Evolutionary conservation across 2,888 invertebrate genomes (phyloP).

Genomic region (Tiliacea aurago): DNA sequence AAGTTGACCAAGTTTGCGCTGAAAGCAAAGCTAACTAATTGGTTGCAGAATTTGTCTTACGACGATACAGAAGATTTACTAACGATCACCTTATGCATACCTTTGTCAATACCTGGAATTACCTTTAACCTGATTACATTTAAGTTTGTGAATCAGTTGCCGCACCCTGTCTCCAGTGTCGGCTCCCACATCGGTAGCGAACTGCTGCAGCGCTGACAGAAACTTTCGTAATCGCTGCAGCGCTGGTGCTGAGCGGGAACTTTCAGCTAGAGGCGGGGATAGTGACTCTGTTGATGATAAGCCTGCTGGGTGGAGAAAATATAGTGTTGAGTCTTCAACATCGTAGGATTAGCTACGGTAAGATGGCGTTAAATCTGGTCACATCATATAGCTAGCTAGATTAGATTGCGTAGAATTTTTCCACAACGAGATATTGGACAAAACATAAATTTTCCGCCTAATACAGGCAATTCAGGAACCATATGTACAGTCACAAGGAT

Average conservation of each 20-base stretch:
- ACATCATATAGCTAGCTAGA: not conserved
- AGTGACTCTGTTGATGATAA: conserved; percentile 86
- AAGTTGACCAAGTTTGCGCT: too few relatives aligned
- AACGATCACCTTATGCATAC: too few relatives aligned
- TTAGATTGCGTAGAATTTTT: too few relatives aligned
- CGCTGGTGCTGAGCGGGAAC: conserved; percentile 82
- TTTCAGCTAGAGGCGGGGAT: conserved; percentile 83
- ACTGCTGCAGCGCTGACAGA: conserved; percentile 97
- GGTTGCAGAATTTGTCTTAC: too few relatives aligned
- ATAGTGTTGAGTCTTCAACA: not conserved
- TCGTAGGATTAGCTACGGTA: not conserved
- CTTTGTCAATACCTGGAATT: too few relatives aligned
- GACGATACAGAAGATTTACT: too few relatives aligned
- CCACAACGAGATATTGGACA: too few relatives aligned
- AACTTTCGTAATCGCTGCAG: conserved; percentile 94
- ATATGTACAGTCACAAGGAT: too few relatives aligned
- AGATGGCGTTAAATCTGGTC: not conserved
- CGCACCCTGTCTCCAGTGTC: conserved; percentile 97
- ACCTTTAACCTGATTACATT: too few relatives aligned
- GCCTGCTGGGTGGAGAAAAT: conserved; percentile 56
- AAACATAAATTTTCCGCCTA: too few relatives aligned
- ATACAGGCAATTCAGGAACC: too few relatives aligned
- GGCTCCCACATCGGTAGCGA: conserved; percentile 96
- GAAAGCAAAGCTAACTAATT: too few relatives aligned
- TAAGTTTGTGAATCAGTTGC: conserved; percentile 95